These are phyloP conservation scores for Cynaeus angustus DNA, from an alignment of 2,888 invertebrate genomes.

Conservation along the genomic window DNA sequence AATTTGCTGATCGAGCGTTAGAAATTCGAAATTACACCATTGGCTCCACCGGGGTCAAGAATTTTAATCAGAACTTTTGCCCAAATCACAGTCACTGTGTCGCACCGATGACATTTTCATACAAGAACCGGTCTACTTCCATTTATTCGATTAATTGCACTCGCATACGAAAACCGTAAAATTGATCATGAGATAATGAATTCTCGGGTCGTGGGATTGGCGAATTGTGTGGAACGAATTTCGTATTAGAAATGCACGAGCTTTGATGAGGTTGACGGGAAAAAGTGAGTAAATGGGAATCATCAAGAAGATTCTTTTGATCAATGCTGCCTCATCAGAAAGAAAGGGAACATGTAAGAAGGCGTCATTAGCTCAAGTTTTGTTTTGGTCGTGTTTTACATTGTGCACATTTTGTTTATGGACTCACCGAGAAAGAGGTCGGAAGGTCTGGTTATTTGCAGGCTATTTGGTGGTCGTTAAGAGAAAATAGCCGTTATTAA, in stretches of 20 bases:
- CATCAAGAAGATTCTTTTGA: neutral
- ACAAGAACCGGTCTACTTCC: conserved; percentile 22
- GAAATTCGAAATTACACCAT: conserved; percentile 51
- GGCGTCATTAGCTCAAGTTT: conserved; percentile 10
- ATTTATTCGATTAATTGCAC: conserved; percentile 10
- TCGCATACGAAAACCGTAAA: conserved; percentile 2
- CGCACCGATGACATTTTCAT: conserved; percentile 35
- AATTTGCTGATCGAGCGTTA: conserved; percentile 55
- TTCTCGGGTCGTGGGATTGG: conserved; percentile 11
- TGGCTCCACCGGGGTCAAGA: conserved; percentile 5
- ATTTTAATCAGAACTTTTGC: conserved; percentile 7
- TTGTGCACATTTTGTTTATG: conserved; percentile 13
- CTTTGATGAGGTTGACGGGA: conserved; percentile 4
- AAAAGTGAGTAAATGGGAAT: conserved; percentile 2
- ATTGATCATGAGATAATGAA: conserved; percentile 9
- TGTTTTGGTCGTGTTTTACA: conserved; percentile 10
- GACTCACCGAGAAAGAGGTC: conserved; percentile 6
- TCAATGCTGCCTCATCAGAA: conserved; percentile 1
- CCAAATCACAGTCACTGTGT: conserved; percentile 47
- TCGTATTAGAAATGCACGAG: conserved; percentile 15
- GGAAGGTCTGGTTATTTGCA: neutral
- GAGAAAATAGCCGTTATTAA: neutral
- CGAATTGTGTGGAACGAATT: conserved; percentile 21
- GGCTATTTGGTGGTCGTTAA: neutral
- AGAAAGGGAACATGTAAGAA: conserved; percentile 15